Conservation (phyloP, 2,888 invertebrate genomes). For the Callimorpha dominula region DNA sequence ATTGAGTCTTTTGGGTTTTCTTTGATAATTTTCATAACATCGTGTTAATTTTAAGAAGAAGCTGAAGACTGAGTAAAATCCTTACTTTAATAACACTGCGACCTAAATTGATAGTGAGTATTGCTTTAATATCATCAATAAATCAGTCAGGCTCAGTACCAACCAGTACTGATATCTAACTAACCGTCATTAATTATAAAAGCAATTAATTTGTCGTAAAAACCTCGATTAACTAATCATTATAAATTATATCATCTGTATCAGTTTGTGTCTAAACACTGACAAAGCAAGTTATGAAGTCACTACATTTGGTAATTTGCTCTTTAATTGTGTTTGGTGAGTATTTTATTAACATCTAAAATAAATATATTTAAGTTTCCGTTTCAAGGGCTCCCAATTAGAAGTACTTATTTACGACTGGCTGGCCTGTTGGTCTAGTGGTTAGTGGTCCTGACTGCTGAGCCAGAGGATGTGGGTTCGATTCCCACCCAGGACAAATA, state of each 20-base stretch:
- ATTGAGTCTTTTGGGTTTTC: too few species aligned
- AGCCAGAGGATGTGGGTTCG: too few species aligned
- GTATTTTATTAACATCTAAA: constrained; percentile 7
- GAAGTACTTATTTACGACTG: too few species aligned
- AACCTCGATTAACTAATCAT: not conserved
- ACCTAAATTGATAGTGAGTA: too few species aligned
- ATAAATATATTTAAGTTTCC: not conserved
- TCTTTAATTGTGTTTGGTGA: constrained; percentile 32
- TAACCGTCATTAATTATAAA: constrained; percentile 13
- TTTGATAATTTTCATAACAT: too few species aligned
- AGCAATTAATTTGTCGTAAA: constrained; percentile 9
- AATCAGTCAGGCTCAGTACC: not conserved
- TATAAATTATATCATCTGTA: constrained; percentile 7
- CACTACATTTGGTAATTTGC: constrained; percentile 14
- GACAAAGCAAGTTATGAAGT: constrained; percentile 26
- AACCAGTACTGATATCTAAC: not conserved
- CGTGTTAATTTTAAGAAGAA: too few species aligned
- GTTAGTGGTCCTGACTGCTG: too few species aligned
- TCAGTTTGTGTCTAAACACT: constrained; percentile 26
- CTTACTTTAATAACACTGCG: too few species aligned
- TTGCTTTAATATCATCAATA: not conserved
- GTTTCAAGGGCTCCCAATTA: too few species aligned
- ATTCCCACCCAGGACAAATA: too few species aligned
- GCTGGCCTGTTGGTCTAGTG: too few species aligned
- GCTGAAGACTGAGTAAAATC: too few species aligned